These are phyloP conservation scores for Leucania comma DNA, from an alignment of 2,888 invertebrate species.

Conservation along the genomic window DNA sequence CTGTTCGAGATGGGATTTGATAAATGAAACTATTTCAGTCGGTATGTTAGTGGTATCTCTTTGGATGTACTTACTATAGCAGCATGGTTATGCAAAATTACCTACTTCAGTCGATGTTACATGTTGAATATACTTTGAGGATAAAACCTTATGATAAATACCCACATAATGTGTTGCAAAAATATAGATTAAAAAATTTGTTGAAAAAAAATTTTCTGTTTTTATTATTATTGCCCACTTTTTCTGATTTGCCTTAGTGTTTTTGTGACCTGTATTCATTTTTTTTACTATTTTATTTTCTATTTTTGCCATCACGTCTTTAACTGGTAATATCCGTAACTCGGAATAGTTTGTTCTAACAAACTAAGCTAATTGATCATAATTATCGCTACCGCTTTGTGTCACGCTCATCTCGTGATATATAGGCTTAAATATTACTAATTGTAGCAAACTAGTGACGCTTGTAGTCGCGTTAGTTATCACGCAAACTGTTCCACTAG, in stretches of 20 bases:
- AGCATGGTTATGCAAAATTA: neutral
- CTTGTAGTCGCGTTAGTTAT: constrained; percentile 53
- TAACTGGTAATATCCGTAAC: neutral
- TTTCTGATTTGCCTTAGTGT: no score
- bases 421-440: constrained; percentile 60
- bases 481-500: constrained; percentile 33
- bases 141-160: neutral
- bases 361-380: constrained; percentile 22
- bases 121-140: neutral
- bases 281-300: no score
- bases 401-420: constrained; percentile 41
- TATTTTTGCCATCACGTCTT: neutral
- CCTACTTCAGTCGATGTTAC: constrained; percentile 1
- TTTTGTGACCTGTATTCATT: no score
- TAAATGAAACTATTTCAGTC: constrained; percentile 50
- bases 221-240: no score
- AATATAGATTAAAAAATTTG: no score
- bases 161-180: no score
- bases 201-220: no score
- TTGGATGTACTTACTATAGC: neutral
- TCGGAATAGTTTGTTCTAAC: neutral
- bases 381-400: constrained; percentile 19
- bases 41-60: constrained; percentile 18
- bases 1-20: constrained; percentile 49
- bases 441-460: constrained; percentile 51